Percentiles rank a stretch among this genome's conserved stretches.
phyloP scores from a whole-genome alignment of 2,888 invertebrate species.

The Formica aserva region DNA sequence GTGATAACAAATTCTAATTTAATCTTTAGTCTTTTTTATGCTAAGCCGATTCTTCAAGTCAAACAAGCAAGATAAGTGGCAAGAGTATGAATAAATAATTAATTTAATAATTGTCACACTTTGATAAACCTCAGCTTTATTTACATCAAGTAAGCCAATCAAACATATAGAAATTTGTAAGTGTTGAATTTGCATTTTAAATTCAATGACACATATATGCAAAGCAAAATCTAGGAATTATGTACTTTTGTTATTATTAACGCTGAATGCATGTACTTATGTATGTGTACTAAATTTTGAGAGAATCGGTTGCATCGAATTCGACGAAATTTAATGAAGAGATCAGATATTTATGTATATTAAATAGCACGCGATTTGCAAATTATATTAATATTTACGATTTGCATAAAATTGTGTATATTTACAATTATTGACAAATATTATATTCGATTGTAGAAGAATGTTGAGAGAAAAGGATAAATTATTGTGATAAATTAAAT shows the following conservation, averaged over 20 bases:
- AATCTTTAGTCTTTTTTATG: neutral
- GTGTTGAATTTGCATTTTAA: constrained; percentile 7
- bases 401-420: neutral
- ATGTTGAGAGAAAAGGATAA: neutral
- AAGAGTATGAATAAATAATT: neutral
- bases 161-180: neutral
- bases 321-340: neutral
- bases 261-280: neutral
- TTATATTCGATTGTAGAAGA: neutral
- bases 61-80: neutral
- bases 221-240: neutral
- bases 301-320: constrained; percentile 4
- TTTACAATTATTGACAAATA: neutral
- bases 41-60: neutral
- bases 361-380: neutral
- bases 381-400: neutral
- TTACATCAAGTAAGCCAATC: neutral
- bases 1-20: neutral
- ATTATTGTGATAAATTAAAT: neutral
- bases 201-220: neutral
- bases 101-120: neutral
- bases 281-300: constrained; percentile 10
- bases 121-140: neutral
- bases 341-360: neutral
- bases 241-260: neutral